Base-by-base conservation (phyloP, 1,140 invertebrate genomes). In the Melipona quadrifasciata region DNA sequence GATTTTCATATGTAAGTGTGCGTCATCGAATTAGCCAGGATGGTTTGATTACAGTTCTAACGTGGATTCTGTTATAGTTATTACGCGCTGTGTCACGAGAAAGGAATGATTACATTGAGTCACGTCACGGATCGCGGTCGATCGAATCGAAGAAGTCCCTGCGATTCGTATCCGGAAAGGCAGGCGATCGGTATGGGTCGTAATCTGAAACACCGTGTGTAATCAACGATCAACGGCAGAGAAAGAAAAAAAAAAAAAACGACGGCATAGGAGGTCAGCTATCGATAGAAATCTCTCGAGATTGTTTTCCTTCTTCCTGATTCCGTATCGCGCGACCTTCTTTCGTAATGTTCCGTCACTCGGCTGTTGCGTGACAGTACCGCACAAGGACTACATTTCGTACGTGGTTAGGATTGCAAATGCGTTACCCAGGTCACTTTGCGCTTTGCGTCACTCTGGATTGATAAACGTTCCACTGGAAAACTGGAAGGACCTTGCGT, bases 271-370 rank as follows among this genome's bases (percentile, higher is more conserved):
- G 64, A 84, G 82, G 64, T 79, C 76, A 14, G 34, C 34, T 51
- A 76, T 72, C 78, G 51, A 39, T 67, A 57, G 27, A 68, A 77
- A 61, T 75, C 70, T 61, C n/a, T 24, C 64, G 39, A 64, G 57
- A 61, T 58, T 65, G 34, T 78, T 86, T 83, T 83, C 75, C 80
- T 80, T 61, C 73, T 88, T 88, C 87, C 87, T 86, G 87, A 87
- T 87, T 85, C 83, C 83, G 78, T 47, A 72, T 72, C 74, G 70
- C 55, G 19, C 64, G 82, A 67, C 85, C 87, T 88, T 88, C 82
- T 61, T 53, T 55, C 31, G 53, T 53, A 75, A 75, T 51, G 79
- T 27, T 39, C 61, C 58, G 61, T 81, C 78, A 81, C 53, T 78
- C 75, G 64, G 31, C 19, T 19, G 53, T 86, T 53, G 77, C 82